Percentiles rank a stretch among this genome's conserved stretches.
Conservation (phyloP, 2,797 vertebrate genomes). For the Scolopax bukidnonensis region DNA sequence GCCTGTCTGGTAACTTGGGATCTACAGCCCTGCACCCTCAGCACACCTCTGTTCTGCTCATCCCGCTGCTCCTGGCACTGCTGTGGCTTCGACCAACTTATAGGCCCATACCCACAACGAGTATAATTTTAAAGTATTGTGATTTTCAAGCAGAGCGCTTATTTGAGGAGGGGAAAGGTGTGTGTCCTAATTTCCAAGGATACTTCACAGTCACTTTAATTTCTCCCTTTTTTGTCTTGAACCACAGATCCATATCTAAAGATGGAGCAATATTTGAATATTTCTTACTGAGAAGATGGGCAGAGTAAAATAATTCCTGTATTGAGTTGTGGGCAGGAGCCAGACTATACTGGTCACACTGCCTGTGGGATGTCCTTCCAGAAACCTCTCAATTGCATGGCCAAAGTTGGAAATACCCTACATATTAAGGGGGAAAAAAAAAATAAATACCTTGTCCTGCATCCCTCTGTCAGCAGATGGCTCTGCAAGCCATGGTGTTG, state of each 20-base stretch:
- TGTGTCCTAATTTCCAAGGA: background rate
- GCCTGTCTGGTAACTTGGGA: background rate
- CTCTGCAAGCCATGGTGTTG: background rate
- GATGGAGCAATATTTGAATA: background rate
- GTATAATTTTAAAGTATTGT: background rate
- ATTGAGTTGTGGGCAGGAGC: background rate
- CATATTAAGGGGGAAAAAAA: fast-evolving
- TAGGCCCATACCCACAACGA: background rate
- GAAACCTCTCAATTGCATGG: background rate
- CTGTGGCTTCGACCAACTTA: background rate
- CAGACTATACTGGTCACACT: background rate
- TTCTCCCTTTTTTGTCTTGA: background rate
- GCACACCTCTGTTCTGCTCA: background rate
- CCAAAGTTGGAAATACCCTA: background rate
- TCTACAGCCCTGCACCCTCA: background rate
- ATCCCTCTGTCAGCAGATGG: background rate
- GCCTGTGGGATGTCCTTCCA: background rate
- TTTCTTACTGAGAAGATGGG: background rate
- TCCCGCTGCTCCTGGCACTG: background rate
- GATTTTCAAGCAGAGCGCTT: background rate
- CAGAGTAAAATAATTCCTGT: background rate
- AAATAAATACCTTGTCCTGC: background rate
- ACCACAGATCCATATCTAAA: fast-evolving
- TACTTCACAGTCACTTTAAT: background rate
- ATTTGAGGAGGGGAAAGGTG: background rate